Evolutionary conservation across 2,113 vertebrate species (phyloP).

Genomic region (Eleginops maclovinus): DNA sequence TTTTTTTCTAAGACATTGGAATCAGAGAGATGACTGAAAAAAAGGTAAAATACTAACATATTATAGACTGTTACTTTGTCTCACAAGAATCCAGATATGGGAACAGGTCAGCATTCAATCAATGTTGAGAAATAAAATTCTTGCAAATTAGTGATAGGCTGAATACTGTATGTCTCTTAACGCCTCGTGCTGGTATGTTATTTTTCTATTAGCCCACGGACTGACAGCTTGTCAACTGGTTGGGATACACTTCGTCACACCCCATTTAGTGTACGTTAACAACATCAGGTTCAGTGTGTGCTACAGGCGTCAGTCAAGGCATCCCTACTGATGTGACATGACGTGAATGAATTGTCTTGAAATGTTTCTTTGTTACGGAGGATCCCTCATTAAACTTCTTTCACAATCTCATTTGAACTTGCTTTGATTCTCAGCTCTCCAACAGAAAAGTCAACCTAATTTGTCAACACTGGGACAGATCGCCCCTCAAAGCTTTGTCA

Average conservation of each 20-base stretch:
- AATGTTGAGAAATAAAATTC: background rate
- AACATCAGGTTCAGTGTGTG: background rate
- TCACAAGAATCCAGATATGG: too few species aligned
- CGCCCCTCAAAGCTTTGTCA: slow-evolving; percentile 29
- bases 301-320: background rate
- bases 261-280: background rate
- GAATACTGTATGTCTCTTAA: background rate
- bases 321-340: background rate
- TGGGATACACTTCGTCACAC: background rate
- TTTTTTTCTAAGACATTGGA: too few species aligned
- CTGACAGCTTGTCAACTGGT: background rate
- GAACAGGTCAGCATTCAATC: too few species aligned
- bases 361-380: background rate
- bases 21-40: too few species aligned
- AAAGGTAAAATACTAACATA: too few species aligned
- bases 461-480: slow-evolving; percentile 6
- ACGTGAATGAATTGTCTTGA: background rate
- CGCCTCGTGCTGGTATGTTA: background rate
- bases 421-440: background rate
- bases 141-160: background rate
- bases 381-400: background rate
- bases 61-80: too few species aligned
- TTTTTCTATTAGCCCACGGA: background rate
- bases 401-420: background rate
- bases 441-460: slow-evolving; percentile 5